Conservation (phyloP, 2,113 vertebrate species). For the Istiophorus platypterus region DNA sequence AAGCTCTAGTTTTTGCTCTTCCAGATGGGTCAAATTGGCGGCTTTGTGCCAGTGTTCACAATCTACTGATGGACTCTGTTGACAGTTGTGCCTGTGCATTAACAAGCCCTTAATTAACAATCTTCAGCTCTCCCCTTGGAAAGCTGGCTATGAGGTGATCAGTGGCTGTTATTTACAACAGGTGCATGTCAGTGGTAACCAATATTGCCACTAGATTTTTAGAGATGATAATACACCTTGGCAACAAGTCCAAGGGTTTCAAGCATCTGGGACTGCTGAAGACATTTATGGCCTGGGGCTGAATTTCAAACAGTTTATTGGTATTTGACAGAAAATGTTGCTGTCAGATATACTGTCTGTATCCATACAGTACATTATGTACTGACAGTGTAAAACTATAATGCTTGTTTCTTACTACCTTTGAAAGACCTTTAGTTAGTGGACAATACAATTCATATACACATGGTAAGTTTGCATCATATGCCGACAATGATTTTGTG, state of each 20-base stretch:
- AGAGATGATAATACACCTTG: background rate
- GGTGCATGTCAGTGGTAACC: background rate
- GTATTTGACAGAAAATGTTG: background rate
- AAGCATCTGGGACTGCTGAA: background rate
- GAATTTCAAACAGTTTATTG: too few relatives aligned
- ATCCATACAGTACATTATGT: background rate
- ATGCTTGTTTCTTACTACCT: background rate
- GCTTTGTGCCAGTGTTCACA: constrained; percentile 18
- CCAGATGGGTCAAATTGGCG: constrained; percentile 33
- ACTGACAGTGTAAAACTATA: background rate
- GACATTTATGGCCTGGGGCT: background rate
- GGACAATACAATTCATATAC: too few relatives aligned
- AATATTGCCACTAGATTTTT: background rate
- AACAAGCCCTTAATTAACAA: constrained; percentile 39
- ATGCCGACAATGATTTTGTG: too few relatives aligned
- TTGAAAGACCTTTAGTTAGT: background rate
- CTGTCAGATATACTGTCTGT: background rate
- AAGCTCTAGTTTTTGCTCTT: background rate
- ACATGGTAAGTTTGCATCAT: too few relatives aligned
- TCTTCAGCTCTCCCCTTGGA: background rate
- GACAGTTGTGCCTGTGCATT: constrained; percentile 52
- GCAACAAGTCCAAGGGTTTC: background rate
- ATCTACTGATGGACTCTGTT: background rate
- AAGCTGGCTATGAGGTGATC: constrained; percentile 12
- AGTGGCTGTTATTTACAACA: constrained; percentile 15